These are phyloP conservation scores for Bombus waltoni DNA, from an alignment of 1,140 invertebrate genomes.

Conservation along the genomic window DNA sequence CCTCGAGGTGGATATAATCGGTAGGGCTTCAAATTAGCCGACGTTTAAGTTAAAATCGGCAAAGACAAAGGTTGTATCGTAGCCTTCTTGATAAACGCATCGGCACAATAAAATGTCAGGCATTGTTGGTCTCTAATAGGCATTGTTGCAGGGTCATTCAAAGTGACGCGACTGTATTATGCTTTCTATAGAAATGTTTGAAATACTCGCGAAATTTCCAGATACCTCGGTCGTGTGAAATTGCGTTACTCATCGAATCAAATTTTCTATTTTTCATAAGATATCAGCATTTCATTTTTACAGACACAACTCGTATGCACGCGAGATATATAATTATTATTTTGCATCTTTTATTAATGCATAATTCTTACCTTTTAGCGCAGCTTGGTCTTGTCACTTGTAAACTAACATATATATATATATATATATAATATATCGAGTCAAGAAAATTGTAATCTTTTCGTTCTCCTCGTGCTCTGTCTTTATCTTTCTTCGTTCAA, in stretches of 20 bases:
- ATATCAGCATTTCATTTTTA: too few relatives aligned
- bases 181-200: not conserved
- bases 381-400: too few relatives aligned
- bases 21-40: not conserved
- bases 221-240: not conserved
- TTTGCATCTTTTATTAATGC: too few relatives aligned
- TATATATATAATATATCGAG: not conserved
- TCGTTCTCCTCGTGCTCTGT: not conserved
- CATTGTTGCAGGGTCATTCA: not conserved
- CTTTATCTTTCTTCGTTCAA: not conserved
- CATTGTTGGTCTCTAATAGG: not conserved
- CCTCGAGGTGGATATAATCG: not conserved
- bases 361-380: too few relatives aligned
- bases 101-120: not conserved
- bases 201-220: not conserved
- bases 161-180: not conserved
- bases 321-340: too few relatives aligned
- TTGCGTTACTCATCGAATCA: not conserved
- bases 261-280: too few relatives aligned
- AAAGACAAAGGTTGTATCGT: not conserved
- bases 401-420: too few relatives aligned
- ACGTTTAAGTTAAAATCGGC: too few relatives aligned
- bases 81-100: not conserved
- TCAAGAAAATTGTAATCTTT: not conserved
- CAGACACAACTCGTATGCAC: too few relatives aligned